These are phyloP conservation scores for Geodia barretti DNA, from an alignment of 37 sponge, comb jelly and placozoan genomes.

Conservation along the genomic window DNA sequence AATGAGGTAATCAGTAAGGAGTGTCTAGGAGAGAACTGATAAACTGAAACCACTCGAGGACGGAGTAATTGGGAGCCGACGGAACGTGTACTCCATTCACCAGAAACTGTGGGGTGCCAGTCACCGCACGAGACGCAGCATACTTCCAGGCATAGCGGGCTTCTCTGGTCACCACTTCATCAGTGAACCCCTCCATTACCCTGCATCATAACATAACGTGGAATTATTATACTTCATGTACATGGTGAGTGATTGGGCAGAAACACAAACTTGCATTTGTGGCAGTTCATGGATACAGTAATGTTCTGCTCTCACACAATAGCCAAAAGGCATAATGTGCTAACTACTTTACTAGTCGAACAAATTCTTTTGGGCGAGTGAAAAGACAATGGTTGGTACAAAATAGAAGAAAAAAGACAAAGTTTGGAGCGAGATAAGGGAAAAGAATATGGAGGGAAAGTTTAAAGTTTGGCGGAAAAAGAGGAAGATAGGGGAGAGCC, in stretches of 20 bases:
- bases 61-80: constrained; percentile 3
- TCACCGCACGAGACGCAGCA: constrained; percentile 38
- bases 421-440: no score
- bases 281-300: neutral
- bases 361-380: no score
- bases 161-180: constrained; percentile 7
- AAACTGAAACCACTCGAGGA: constrained; percentile 28
- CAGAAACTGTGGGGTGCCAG: constrained; percentile 62
- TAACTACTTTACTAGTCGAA: no score
- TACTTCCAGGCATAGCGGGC: constrained; percentile 66
- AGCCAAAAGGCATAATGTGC: no score
- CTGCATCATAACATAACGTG: neutral
- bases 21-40: constrained; percentile 20
- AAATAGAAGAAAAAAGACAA: no score
- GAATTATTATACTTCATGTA: neutral
- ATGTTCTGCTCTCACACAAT: no score
- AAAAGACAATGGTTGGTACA: no score
- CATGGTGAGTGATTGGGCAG: neutral
- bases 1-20: no score
- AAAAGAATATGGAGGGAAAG: no score
- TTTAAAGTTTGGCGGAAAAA: no score
- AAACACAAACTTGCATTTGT: neutral
- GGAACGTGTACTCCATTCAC: constrained; percentile 63
- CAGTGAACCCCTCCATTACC: constrained; percentile 41
- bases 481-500: no score